A percentile compares a stretch with the other conserved stretches of the same genome.
These are phyloP conservation scores for Triplophysa tibetana DNA, from an alignment of 2,113 vertebrate genomes.

Conservation along the genomic window DNA sequence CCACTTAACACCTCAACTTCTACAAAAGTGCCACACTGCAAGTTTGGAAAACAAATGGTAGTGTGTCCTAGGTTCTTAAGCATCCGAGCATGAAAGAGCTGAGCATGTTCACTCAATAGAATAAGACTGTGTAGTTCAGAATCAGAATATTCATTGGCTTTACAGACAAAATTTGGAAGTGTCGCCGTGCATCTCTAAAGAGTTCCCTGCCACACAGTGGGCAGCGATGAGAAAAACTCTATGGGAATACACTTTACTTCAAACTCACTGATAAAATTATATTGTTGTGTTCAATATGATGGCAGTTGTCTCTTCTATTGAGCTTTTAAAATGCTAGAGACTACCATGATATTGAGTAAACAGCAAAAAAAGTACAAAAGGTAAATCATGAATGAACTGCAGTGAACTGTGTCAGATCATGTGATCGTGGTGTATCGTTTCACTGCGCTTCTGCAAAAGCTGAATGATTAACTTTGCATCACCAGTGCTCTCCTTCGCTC, in stretches of 20 bases:
- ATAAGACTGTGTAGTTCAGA: conserved; percentile 65
- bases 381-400: too few relatives aligned
- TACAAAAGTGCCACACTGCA: conserved; percentile 68
- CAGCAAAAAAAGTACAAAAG: too few relatives aligned
- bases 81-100: conserved; percentile 76
- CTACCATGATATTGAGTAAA: too few relatives aligned
- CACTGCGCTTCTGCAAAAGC: too few relatives aligned
- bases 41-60: conserved; percentile 60
- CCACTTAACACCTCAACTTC: conserved; percentile 60
- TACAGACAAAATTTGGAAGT: conserved; percentile 49
- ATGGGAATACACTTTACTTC: not conserved
- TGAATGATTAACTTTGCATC: too few relatives aligned
- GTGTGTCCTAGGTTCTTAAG: conserved; percentile 51
- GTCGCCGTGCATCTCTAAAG: not conserved
- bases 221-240: conserved; percentile 6
- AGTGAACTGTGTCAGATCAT: too few relatives aligned
- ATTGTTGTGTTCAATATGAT: not conserved
- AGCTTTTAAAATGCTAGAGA: too few relatives aligned
- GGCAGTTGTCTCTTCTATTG: too few relatives aligned
- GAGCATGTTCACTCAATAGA: conserved; percentile 72
- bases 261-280: not conserved
- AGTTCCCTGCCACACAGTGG: not conserved
- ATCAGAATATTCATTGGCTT: conserved; percentile 67
- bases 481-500: too few relatives aligned
- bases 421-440: too few relatives aligned